phyloP scores from a whole-genome alignment of 2,797 vertebrate species.

The Sebastes flavidus region DNA sequence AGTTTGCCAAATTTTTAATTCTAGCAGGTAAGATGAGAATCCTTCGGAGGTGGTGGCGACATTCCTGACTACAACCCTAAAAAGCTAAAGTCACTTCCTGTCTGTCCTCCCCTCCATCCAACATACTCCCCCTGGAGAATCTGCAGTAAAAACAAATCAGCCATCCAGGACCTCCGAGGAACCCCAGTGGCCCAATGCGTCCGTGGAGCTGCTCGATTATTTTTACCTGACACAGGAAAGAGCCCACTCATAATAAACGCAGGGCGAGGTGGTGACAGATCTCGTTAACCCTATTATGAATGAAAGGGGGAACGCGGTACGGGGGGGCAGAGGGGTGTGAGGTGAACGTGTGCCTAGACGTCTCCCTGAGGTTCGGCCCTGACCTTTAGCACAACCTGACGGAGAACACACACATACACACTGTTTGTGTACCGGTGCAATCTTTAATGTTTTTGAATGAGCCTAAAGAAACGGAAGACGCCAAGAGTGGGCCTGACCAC shows the following conservation, averaged over 20 bases:
- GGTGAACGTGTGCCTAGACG: conserved; percentile 63
- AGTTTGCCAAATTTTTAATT: neutral
- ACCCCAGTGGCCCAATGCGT: conserved; percentile 58
- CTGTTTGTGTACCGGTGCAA: neutral
- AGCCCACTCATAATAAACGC: conserved; percentile 83
- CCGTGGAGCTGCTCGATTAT: conserved; percentile 76
- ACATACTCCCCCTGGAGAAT: conserved; percentile 42
- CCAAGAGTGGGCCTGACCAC: neutral
- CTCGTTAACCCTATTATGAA: conserved; percentile 72
- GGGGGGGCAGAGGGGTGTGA: conserved; percentile 20
- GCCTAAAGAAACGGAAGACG: neutral
- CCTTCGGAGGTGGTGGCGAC: conserved; percentile 30
- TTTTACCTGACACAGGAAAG: conserved; percentile 86
- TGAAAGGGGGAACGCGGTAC: conserved; percentile 42
- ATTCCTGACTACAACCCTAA: conserved; percentile 54
- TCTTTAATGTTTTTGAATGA: neutral
- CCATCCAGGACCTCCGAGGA: conserved; percentile 50
- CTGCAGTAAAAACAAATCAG: conserved; percentile 72
- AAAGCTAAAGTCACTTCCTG: conserved; percentile 65
- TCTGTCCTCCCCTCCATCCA: conserved; percentile 30
- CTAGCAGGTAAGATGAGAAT: conserved; percentile 50
- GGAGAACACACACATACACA: conserved; percentile 53
- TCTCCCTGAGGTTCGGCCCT: conserved; percentile 55
- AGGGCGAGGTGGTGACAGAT: conserved; percentile 83
- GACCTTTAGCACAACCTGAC: conserved; percentile 58